Evolutionary conservation across 2,888 invertebrate species (phyloP).

Genomic region (Lasioglossum leucozonium): DNA sequence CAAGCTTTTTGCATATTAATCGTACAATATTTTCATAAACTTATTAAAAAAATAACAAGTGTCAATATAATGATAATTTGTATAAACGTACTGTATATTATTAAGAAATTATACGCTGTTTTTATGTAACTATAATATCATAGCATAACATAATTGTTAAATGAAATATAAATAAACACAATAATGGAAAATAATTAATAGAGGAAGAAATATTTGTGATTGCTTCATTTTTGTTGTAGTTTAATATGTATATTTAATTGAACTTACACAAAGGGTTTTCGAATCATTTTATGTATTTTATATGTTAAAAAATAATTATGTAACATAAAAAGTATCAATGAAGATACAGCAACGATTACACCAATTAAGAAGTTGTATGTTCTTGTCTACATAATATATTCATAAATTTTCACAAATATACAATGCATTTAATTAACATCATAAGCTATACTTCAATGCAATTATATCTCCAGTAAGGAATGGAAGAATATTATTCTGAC

Average conservation of each 20-base stretch:
- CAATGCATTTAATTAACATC: slow-evolving; percentile 60
- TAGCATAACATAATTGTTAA: slow-evolving; percentile 27
- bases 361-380: slow-evolving; percentile 44
- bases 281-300: slow-evolving; percentile 34
- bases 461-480: slow-evolving; percentile 42
- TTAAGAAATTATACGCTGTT: slow-evolving; percentile 11
- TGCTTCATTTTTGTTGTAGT: neutral
- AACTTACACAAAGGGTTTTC: slow-evolving; percentile 11
- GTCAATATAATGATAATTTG: neutral
- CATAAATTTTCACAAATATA: slow-evolving; percentile 58
- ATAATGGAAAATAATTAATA: neutral
- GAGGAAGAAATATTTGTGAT: neutral
- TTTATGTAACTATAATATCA: slow-evolving; percentile 22
- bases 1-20: slow-evolving; percentile 19
- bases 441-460: slow-evolving; percentile 53
- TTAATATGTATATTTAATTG: slow-evolving; percentile 22
- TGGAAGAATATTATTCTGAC: slow-evolving; percentile 50
- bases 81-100: slow-evolving; percentile 17
- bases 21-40: slow-evolving; percentile 19
- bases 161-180: slow-evolving; percentile 25
- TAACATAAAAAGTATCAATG: slow-evolving; percentile 34
- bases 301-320: slow-evolving; percentile 22
- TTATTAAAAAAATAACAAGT: slow-evolving; percentile 10
- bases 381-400: slow-evolving; percentile 59
- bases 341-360: slow-evolving; percentile 22